Evolutionary conservation across 2,113 vertebrate species (phyloP).

Genomic region (Riparia riparia): DNA sequence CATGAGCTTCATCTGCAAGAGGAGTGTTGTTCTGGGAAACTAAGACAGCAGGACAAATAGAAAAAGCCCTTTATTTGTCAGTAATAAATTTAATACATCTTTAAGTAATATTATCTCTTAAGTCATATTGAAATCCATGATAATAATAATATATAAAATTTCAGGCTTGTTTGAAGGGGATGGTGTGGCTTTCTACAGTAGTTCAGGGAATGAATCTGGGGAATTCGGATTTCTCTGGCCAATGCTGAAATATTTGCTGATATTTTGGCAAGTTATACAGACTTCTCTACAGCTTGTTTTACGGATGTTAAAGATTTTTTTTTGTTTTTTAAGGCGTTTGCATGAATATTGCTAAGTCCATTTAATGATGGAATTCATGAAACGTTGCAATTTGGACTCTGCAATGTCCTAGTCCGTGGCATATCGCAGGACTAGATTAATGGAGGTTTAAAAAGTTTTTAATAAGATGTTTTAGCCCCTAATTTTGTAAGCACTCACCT

Average conservation of each 20-base stretch:
- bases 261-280: not conserved
- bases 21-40: not conserved
- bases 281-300: not conserved
- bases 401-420: not conserved
- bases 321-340: not conserved
- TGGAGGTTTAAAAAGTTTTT: not conserved
- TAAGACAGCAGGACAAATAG: not conserved
- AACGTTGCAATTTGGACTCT: not conserved
- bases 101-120: not conserved
- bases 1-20: accelerated
- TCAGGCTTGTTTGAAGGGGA: not conserved
- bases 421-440: not conserved
- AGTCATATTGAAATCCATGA: not conserved
- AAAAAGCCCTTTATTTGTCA: not conserved
- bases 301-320: not conserved
- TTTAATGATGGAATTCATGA: not conserved
- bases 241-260: not conserved
- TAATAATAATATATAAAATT: not conserved
- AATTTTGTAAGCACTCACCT: not conserved
- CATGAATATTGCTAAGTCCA: not conserved
- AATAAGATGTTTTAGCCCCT: not conserved
- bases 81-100: not conserved
- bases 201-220: not conserved
- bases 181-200: not conserved
- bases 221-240: not conserved